Percentiles rank a stretch among this genome's conserved stretches.
Evolutionary conservation across 2,888 invertebrate genomes (phyloP).

Genomic region (Ichneumoninae sp.): DNA sequence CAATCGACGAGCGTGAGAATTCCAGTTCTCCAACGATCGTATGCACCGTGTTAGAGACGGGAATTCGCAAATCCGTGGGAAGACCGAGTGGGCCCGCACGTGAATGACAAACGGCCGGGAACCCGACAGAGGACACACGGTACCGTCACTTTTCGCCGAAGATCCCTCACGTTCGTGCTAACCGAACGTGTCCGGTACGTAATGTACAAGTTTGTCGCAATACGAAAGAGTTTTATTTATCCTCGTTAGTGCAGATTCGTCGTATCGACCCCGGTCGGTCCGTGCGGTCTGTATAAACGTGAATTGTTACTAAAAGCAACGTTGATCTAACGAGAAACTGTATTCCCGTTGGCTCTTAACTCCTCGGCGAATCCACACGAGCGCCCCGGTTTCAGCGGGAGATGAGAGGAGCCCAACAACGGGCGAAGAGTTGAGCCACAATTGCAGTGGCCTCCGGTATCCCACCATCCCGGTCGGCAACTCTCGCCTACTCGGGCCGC

Average conservation of each 20-base stretch:
- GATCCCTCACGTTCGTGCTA: neutral
- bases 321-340: conserved; percentile 35
- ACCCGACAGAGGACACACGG: neutral
- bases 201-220: conserved; percentile 8
- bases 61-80: neutral
- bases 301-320: conserved; percentile 43
- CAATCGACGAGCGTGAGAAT: conserved; percentile 3
- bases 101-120: neutral
- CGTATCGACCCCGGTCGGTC: conserved; percentile 1
- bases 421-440: conserved; percentile 43
- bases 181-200: conserved; percentile 17
- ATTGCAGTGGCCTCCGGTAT: conserved; percentile 46
- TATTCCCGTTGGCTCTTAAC: conserved; percentile 20
- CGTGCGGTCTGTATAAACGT: neutral
- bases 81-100: neutral
- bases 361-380: conserved; percentile 36
- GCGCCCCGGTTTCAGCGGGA: conserved; percentile 28
- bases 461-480: conserved; percentile 45
- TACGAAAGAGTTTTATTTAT: conserved; percentile 45
- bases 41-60: neutral
- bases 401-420: conserved; percentile 2
- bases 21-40: neutral
- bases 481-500: conserved; percentile 51
- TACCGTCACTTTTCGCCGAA: conserved; percentile 5
- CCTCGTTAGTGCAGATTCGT: conserved; percentile 36